Conservation (phyloP, 2,113 vertebrate species). For the Aegithalos caudatus region DNA sequence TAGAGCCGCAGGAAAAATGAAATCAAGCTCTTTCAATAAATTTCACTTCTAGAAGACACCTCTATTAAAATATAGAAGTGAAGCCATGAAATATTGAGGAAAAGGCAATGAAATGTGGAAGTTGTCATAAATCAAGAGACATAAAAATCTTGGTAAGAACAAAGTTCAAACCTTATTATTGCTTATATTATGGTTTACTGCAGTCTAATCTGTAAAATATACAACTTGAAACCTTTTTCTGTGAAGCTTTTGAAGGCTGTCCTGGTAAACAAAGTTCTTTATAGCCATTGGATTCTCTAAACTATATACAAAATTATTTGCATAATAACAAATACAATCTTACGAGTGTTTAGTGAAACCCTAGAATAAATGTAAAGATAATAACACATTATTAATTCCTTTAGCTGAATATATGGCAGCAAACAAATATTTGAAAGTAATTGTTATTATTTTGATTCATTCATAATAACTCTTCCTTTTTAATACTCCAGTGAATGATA, state of each 20-base stretch:
- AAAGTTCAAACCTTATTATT: slow-evolving; percentile 24
- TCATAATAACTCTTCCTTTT: background rate
- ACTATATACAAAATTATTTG: background rate
- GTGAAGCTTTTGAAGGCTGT: background rate
- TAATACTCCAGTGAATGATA: background rate
- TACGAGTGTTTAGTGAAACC: background rate
- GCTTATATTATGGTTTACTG: background rate
- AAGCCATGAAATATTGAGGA: slow-evolving; percentile 21
- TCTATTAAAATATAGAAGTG: slow-evolving; percentile 20
- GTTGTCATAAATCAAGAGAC: background rate
- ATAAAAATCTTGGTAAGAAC: slow-evolving; percentile 5
- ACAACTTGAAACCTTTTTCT: background rate
- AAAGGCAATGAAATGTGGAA: slow-evolving; percentile 32
- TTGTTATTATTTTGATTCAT: background rate
- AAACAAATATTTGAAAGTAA: background rate
- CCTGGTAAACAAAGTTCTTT: background rate
- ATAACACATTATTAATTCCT: background rate
- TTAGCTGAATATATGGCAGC: background rate
- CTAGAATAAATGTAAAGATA: background rate
- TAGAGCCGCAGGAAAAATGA: background rate
- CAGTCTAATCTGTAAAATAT: background rate
- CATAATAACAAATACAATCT: background rate
- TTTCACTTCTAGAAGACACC: slow-evolving; percentile 16
- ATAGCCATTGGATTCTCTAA: background rate
- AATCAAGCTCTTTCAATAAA: slow-evolving; percentile 36